These are phyloP conservation scores for Cephus runcator DNA, from an alignment of 2,888 invertebrate genomes.

Conservation along the genomic window DNA sequence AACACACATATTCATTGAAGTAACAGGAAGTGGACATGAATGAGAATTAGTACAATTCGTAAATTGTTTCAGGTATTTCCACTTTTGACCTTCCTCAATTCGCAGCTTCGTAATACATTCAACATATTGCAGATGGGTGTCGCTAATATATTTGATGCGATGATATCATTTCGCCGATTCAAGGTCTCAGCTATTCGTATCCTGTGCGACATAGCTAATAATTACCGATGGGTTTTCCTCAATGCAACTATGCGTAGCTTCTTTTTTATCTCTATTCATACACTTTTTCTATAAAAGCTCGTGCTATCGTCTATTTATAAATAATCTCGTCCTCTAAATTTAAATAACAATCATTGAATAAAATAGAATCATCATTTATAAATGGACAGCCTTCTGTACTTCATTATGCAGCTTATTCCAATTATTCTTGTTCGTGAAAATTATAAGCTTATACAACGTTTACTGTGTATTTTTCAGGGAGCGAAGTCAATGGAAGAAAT, in stretches of 20 bases:
- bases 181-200: conserved; percentile 47
- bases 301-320: background rate
- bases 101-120: conserved; percentile 56
- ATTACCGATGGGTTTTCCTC: background rate
- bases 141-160: conserved; percentile 51
- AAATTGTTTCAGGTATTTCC: conserved; percentile 60
- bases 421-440: background rate
- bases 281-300: background rate
- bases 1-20: background rate
- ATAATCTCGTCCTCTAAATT: background rate
- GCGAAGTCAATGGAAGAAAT: conserved; percentile 23
- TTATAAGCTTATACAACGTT: conserved; percentile 3
- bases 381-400: background rate
- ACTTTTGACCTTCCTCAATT: conserved; percentile 55
- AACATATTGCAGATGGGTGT: conserved; percentile 53
- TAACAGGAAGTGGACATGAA: background rate
- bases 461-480: conserved; percentile 20
- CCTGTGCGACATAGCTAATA: background rate
- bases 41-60: background rate
- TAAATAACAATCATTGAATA: background rate
- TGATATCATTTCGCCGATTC: conserved; percentile 50
- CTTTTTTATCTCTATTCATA: background rate
- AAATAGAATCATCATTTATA: background rate
- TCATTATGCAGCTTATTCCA: background rate
- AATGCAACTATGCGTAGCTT: background rate